Conservation (phyloP, 2,113 vertebrate genomes). For the Heterotilapia buettikoferi region DNA sequence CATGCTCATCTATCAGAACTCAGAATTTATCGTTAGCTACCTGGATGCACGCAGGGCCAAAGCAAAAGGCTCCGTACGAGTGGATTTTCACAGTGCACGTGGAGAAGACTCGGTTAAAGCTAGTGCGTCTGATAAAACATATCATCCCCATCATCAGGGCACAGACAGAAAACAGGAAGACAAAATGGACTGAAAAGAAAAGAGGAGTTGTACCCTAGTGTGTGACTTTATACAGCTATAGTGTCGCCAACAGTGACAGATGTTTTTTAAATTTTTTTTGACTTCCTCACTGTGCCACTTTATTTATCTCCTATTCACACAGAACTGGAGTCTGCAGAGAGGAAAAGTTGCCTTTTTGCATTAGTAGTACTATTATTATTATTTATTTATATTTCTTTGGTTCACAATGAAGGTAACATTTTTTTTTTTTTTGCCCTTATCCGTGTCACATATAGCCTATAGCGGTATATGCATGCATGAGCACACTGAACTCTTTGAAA, state of each 20-base stretch:
- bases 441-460: constrained; percentile 7
- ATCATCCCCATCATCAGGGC: neutral
- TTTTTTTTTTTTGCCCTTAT: neutral
- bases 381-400: neutral
- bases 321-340: neutral
- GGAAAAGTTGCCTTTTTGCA: constrained; percentile 12
- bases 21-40: constrained; percentile 73
- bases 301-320: constrained; percentile 17
- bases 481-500: constrained; percentile 33
- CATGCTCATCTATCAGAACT: constrained; percentile 93
- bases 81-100: neutral
- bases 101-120: neutral
- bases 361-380: neutral
- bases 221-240: neutral
- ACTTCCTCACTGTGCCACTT: constrained; percentile 56
- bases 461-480: constrained; percentile 39
- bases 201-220: neutral
- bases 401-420: neutral
- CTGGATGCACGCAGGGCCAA: constrained; percentile 62
- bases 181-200: constrained; percentile 51
- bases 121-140: neutral
- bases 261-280: neutral
- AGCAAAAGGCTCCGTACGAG: neutral
- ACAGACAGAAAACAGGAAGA: constrained; percentile 13
- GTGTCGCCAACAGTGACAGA: neutral